Base-by-base conservation (phyloP, 2,113 vertebrate genomes). In the Neofelis nebulosa region DNA sequence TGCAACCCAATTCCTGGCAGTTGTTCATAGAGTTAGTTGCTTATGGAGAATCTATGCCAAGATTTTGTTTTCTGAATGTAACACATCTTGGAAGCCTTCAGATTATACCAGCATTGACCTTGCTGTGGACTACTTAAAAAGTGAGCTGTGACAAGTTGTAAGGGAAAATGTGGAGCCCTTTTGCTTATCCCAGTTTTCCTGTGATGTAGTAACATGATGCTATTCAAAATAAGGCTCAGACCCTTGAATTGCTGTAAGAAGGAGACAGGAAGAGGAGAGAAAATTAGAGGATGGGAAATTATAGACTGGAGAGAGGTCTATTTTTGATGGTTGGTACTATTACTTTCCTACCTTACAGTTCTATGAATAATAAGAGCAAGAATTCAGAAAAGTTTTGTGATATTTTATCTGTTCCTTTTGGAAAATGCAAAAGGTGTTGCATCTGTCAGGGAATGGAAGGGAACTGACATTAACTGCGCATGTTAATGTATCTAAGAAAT, bases 21-120 rank as follows among this genome's bases (percentile, higher is more conserved):
- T 69, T 71, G 80, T 84, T 95, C 81, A 71, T 80, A 65, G 52
- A 55, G 15, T 65, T 83, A 38, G 13, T 45, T 88, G 41, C 57
- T 91, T 73, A 84, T 94, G 50, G 21, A 74, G 45, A 81, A 38
- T 84, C 57, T 87, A 9, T n/a, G 55, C 31, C 79, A 45, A 66
- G 3, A 36, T 79, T 95, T 89, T 93, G 23, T 76, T 79, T 94
- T 19, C 41, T n/a, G 48, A 65, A 23, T 66, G 18, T 57, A 23
- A 27, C 76, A 48, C n/a, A 74, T 50, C 31, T 68, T 33, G 13
- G 65, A 92, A 88, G 31, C 16, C 52, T 85, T 88, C 23, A 11
- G 55, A 85, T 57, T 38, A 48, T n/a, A 52, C 19, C 15, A 57
- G 27, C 10, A 18, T 41, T 91, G 27, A 82, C 10, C 5, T 41